These are phyloP conservation scores for Malacoctenus gilli DNA, from an alignment of 2,797 vertebrate species.

Conservation along the genomic window DNA sequence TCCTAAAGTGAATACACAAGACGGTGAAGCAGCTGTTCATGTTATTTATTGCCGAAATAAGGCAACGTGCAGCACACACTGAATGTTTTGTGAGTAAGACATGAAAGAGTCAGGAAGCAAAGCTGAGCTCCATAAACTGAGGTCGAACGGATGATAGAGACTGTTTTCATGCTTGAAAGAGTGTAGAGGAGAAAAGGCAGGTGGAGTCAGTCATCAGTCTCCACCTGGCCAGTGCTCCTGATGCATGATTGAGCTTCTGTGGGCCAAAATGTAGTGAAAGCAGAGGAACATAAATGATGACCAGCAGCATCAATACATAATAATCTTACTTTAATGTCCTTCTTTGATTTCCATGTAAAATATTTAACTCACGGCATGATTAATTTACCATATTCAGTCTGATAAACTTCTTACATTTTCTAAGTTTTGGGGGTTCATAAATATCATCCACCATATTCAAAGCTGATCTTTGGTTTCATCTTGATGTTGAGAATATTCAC, in stretches of 20 bases:
- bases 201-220: no score
- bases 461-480: background rate
- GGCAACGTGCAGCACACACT: background rate
- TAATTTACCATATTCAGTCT: background rate
- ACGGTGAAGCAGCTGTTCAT: constrained; percentile 1
- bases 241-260: no score
- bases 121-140: background rate
- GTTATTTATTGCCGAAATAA: background rate
- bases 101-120: no score
- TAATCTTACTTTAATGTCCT: background rate
- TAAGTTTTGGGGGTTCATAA: background rate
- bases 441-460: background rate
- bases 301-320: background rate
- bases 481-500: background rate
- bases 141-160: background rate
- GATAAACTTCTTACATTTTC: background rate
- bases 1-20: background rate
- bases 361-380: background rate
- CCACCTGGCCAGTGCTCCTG: no score
- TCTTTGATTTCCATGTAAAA: background rate
- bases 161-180: no score
- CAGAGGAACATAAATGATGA: background rate
- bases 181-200: no score
- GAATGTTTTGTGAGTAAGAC: no score
- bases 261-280: background rate